phyloP scores from a whole-genome alignment of 2,888 invertebrate species.

The Auanema freiburgensis region DNA sequence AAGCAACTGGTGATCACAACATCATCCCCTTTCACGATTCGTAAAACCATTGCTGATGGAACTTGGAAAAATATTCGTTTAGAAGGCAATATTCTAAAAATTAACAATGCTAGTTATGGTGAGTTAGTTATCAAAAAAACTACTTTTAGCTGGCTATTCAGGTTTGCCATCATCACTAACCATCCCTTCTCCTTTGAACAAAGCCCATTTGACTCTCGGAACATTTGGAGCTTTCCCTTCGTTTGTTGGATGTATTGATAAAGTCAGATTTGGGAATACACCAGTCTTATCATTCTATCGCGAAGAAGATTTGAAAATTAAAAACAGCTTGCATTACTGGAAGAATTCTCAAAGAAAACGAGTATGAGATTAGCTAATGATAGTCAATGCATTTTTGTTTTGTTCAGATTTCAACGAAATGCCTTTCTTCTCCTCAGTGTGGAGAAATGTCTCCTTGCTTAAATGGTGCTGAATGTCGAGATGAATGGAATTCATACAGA shows the following conservation, averaged over 20 bases:
- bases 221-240: constrained; percentile 13
- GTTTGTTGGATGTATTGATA: constrained; percentile 34
- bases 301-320: constrained; percentile 23
- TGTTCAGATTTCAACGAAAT: constrained; percentile 28
- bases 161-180: constrained; percentile 20
- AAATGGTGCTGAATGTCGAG: constrained; percentile 38
- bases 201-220: constrained; percentile 11
- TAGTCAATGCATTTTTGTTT: neutral
- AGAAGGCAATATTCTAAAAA: constrained; percentile 29
- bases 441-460: constrained; percentile 37
- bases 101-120: constrained; percentile 39
- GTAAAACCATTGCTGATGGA: constrained; percentile 35
- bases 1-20: constrained; percentile 28
- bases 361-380: constrained; percentile 9
- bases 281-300: constrained; percentile 34
- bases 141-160: neutral
- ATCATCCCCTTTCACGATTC: constrained; percentile 27
- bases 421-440: constrained; percentile 41
- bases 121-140: neutral
- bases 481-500: constrained; percentile 41
- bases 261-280: constrained; percentile 31
- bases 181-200: constrained; percentile 11
- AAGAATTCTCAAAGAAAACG: constrained; percentile 18
- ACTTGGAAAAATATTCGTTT: constrained; percentile 40
- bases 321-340: constrained; percentile 22